Evolutionary conservation across 2,113 vertebrate species (phyloP).

Genomic region (Recurvirostra avosetta): DNA sequence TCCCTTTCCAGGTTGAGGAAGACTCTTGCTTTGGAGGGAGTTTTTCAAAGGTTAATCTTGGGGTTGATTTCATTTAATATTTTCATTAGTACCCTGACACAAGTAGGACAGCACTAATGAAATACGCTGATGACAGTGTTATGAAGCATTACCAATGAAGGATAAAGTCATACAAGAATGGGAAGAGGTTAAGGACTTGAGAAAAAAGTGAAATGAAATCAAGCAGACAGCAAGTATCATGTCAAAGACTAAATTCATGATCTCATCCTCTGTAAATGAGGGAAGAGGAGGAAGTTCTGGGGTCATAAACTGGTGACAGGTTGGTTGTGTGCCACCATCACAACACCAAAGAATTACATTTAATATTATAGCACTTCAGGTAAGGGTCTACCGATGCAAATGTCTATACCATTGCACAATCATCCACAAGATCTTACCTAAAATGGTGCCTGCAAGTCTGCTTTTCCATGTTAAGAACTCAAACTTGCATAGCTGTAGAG

Average conservation of each 20-base stretch:
- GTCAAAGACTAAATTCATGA: not conserved
- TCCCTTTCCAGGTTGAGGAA: not conserved
- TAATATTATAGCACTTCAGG: not conserved
- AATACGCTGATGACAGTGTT: not conserved
- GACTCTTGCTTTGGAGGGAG: not conserved
- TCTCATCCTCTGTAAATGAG: not conserved
- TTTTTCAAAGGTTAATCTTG: not conserved
- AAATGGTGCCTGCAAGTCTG: not conserved
- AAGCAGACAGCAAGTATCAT: not conserved
- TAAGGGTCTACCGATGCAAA: not conserved
- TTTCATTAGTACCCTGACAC: not conserved
- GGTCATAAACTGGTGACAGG: not conserved
- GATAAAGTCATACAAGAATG: not conserved
- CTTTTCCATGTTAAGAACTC: not conserved
- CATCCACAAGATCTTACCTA: not conserved
- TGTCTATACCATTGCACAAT: not conserved
- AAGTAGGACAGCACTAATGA: not conserved
- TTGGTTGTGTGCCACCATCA: not conserved
- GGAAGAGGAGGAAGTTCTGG: not conserved
- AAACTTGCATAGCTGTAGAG: not conserved
- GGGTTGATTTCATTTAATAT: not conserved
- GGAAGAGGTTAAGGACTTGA: not conserved
- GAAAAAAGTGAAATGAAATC: not conserved
- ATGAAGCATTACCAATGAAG: not conserved
- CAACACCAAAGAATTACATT: not conserved